Percentiles rank a stretch among this genome's conserved stretches.
Evolutionary conservation across 2,113 vertebrate genomes (phyloP).

Genomic region (Gracilinanus agilis): DNA sequence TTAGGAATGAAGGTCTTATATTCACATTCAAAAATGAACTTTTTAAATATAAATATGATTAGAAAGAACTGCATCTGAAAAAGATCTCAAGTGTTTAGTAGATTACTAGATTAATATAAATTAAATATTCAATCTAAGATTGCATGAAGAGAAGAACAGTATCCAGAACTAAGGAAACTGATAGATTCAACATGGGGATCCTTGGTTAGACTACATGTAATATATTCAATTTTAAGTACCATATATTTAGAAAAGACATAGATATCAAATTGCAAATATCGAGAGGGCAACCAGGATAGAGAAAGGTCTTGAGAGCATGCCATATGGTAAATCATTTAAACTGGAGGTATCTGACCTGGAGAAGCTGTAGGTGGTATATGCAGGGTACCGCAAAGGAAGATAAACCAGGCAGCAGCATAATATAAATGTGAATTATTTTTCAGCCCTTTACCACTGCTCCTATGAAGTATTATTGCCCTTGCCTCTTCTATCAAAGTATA

Average conservation of each 20-base stretch:
- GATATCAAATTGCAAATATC: not conserved
- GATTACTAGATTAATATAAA: not conserved
- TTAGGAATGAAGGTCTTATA: not conserved
- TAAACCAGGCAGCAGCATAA: not conserved
- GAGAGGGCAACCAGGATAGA: not conserved
- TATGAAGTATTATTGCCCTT: not conserved
- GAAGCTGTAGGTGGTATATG: not conserved
- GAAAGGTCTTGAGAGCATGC: not conserved
- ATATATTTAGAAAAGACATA: not conserved
- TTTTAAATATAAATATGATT: not conserved
- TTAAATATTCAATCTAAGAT: not conserved
- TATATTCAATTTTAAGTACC: not conserved
- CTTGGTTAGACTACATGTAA: not conserved
- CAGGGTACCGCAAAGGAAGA: not conserved
- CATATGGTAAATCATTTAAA: not conserved
- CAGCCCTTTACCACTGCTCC: not conserved
- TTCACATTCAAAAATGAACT: not conserved
- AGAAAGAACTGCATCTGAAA: not conserved
- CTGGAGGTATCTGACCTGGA: not conserved
- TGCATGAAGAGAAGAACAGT: not conserved
- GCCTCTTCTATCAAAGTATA: not conserved
- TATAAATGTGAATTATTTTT: not conserved
- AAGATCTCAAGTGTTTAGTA: not conserved
- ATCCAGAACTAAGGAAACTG: not conserved
- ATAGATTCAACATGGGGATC: not conserved